Evolutionary conservation across 2,888 invertebrate species (phyloP), one percentile per base, ranked within the genome.

Genomic region (Apamea epomidion): DNA sequence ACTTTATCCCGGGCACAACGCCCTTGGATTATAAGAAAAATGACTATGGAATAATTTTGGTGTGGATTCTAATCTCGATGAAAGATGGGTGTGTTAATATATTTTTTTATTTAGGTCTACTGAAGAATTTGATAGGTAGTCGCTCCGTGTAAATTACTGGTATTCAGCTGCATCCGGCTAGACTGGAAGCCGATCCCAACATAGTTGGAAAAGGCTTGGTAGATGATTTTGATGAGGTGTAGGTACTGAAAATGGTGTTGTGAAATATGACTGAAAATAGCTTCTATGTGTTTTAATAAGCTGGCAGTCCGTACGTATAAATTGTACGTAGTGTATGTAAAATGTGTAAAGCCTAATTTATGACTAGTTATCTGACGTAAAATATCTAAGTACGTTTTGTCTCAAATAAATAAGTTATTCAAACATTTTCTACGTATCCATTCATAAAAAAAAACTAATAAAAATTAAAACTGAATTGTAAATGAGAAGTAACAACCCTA

Each of bases 1-100:
- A 80, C 75, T 80, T 79, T 83, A 82, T 82, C 67, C 74, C 64
- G 65, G 72, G 77, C 69, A 83, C 76, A 79, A 18, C 72, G 79
- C 73, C 82, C 79, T 82, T 87, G 85, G 83, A 86, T 84, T 77
- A 84, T 58, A 70, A 85, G 82, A 86, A 82, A 85, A 85, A 83
- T 80, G 0, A 69, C 69, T 87, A 83, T 81, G 65, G 74, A 71
- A 81, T 81, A 58, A 79, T 80, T 82, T 85, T 74, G 51, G 48
- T 67, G 71, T n/a, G 65, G 64, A 64, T 76, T 73, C 62, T 80
- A 74, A 87, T 78, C 64, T 81, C 37, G 14, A 62, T 74, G 86
- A 80, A 80, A 76, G 29, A 82, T 76, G 45, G 67, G 12, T 51
- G 12, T 72, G n/a, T 54, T 70, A 16, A 4, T 69, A 7, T 75